phyloP scores from a whole-genome alignment of 2,797 vertebrate species.

The Labroides dimidiatus region DNA sequence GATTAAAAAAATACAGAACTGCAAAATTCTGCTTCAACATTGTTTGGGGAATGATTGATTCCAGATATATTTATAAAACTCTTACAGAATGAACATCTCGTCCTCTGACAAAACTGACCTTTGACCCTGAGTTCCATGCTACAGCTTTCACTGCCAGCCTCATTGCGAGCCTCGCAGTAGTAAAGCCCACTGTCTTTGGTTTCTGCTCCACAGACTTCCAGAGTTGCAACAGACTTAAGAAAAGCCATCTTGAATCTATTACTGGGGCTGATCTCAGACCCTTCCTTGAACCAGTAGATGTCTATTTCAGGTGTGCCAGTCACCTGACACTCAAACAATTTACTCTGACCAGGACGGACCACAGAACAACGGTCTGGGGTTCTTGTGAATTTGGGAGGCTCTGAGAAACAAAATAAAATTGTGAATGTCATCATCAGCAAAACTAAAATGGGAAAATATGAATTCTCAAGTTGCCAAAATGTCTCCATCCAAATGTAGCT shows the following conservation, averaged over 20 bases:
- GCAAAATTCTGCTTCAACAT: no score
- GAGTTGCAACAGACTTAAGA: constrained; percentile 87
- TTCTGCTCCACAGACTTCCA: constrained; percentile 87
- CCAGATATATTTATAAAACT: not conserved
- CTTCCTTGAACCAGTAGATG: constrained; percentile 94
- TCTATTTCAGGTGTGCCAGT: constrained; percentile 95
- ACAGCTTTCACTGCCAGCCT: constrained; percentile 97
- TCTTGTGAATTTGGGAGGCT: constrained; percentile 92
- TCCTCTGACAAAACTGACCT: constrained; percentile 86
- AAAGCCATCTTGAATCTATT: constrained; percentile 87
- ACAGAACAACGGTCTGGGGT: constrained; percentile 91
- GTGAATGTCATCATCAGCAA: constrained; percentile 5
- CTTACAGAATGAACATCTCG: not conserved
- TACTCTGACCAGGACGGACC: constrained; percentile 89
- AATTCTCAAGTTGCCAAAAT: not conserved
- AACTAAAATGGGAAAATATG: not conserved
- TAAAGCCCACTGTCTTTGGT: constrained; percentile 91
- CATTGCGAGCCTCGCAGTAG: constrained; percentile 95
- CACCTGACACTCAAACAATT: constrained; percentile 93
- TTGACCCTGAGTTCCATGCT: constrained; percentile 96
- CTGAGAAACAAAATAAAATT: constrained; percentile 77
- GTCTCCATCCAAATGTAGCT: constrained; percentile 48
- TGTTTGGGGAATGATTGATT: not conserved
- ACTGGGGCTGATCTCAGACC: constrained; percentile 89
- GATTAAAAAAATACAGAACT: no score